These are phyloP conservation scores for Charanyca ferruginea DNA, from an alignment of 2,888 invertebrate species.

Conservation along the genomic window DNA sequence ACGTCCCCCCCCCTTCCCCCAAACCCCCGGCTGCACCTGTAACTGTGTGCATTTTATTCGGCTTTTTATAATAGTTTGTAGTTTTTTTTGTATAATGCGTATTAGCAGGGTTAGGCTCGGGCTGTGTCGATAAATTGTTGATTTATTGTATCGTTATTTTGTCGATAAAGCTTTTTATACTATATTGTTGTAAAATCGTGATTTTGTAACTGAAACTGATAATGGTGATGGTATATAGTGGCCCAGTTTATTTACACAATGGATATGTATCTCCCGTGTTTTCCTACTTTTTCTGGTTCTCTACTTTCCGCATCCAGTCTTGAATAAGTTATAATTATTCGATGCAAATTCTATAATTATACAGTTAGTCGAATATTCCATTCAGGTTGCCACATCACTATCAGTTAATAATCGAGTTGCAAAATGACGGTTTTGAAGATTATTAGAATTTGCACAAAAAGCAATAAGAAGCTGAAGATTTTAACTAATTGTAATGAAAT, in stretches of 20 bases:
- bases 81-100: constrained; percentile 53
- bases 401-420: constrained; percentile 23
- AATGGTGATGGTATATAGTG: not conserved
- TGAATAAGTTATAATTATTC: too few species aligned
- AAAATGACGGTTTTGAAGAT: constrained; percentile 31
- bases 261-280: not conserved
- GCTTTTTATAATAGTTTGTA: constrained; percentile 60
- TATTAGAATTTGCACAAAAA: constrained; percentile 61
- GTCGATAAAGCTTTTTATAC: constrained; percentile 48
- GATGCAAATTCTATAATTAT: not conserved
- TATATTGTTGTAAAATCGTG: constrained; percentile 49
- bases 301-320: not conserved
- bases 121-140: constrained; percentile 69
- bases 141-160: constrained; percentile 55
- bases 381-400: not conserved
- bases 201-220: constrained; percentile 46
- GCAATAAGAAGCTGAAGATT: constrained; percentile 50
- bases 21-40: constrained; percentile 12
- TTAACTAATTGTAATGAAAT: constrained; percentile 46
- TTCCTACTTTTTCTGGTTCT: too few species aligned
- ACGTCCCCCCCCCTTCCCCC: too few species aligned
- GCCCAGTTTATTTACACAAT: not conserved
- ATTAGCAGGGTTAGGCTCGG: constrained; percentile 59
- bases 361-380: not conserved
- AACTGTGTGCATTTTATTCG: constrained; percentile 60